Evolutionary conservation across 2,113 vertebrate species (phyloP).

Genomic region (Brevimyrus niger): DNA sequence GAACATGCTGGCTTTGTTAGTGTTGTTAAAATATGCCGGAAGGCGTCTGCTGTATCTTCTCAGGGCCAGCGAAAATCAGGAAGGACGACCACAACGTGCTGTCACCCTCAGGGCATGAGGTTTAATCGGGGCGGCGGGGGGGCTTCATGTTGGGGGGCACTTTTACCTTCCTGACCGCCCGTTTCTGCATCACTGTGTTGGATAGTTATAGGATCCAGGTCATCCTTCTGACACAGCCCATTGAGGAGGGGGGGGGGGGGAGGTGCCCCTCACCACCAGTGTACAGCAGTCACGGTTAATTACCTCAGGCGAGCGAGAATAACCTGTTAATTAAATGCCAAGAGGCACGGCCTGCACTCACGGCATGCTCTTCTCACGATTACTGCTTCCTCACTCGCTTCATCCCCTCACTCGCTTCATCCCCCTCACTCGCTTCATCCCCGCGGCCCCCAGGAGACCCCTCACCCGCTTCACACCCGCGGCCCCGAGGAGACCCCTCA

Average conservation of each 20-base stretch:
- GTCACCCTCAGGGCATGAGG: neutral
- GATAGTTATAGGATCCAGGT: neutral
- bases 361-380: neutral
- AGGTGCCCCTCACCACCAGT: constrained; percentile 10
- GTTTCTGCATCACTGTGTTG: constrained; percentile 18
- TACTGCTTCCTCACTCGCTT: too few species aligned
- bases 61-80: neutral
- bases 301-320: constrained; percentile 54
- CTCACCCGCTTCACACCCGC: too few species aligned
- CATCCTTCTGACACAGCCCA: neutral
- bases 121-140: neutral
- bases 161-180: constrained; percentile 36
- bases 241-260: neutral
- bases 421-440: too few species aligned
- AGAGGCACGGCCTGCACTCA: constrained; percentile 39
- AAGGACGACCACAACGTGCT: neutral
- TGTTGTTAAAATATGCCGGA: neutral
- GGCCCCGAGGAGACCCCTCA: too few species aligned
- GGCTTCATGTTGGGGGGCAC: neutral
- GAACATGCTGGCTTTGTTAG: neutral
- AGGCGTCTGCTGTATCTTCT: neutral
- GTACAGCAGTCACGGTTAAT: constrained; percentile 44
- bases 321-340: constrained; percentile 60
- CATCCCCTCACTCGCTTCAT: too few species aligned
- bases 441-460: too few species aligned